Conservation (phyloP, 2,113 vertebrate species). For the Erythrolamprus reginae region DNA sequence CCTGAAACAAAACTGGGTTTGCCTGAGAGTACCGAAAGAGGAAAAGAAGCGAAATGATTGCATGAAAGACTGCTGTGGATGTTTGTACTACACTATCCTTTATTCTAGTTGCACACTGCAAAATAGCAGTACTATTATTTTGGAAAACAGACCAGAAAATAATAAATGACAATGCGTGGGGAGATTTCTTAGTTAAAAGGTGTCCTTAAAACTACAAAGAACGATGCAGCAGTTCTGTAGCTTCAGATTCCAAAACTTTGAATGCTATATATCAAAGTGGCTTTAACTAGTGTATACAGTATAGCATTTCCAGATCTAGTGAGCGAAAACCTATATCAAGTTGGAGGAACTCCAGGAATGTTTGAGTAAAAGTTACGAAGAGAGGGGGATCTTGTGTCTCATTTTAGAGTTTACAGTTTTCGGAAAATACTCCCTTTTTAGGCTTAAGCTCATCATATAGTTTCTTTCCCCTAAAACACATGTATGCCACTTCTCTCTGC, state of each 20-base stretch:
- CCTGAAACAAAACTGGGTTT: not conserved
- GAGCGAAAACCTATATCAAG: not conserved
- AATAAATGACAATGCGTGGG: not conserved
- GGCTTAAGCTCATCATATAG: not conserved
- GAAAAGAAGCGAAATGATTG: not conserved
- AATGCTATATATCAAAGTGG: not conserved
- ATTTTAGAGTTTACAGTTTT: not conserved
- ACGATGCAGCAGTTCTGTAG: not conserved
- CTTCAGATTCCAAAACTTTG: not conserved
- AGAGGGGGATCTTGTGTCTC: not conserved
- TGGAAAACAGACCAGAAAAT: not conserved
- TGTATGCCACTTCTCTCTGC: not conserved
- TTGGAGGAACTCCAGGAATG: not conserved
- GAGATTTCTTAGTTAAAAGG: not conserved
- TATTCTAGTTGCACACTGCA: not conserved
- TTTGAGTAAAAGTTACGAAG: not conserved
- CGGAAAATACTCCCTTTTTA: not conserved
- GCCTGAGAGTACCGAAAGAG: not conserved
- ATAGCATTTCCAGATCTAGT: not conserved
- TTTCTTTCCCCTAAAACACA: not conserved
- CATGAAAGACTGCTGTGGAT: not conserved
- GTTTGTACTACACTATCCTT: not conserved
- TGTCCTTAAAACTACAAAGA: not conserved
- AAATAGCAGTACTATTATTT: not conserved
- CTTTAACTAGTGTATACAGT: not conserved